Percentiles rank a stretch among this genome's conserved stretches.
Evolutionary conservation across 2,888 invertebrate species (phyloP).

Genomic region (Lampropteryx suffumata): DNA sequence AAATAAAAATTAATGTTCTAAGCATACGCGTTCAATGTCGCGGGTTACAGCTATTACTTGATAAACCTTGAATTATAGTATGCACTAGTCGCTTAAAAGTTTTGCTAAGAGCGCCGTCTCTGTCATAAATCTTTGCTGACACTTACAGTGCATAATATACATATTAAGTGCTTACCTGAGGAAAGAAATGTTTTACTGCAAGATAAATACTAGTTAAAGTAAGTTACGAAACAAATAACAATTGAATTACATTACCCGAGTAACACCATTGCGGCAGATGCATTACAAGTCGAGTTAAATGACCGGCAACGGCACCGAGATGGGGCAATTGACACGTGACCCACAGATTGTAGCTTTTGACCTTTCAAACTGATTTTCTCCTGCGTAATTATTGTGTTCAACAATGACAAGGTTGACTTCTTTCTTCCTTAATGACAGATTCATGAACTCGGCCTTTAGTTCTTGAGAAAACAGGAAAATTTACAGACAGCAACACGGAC

Average conservation of each 20-base stretch:
- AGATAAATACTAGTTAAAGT: background rate
- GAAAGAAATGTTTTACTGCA: background rate
- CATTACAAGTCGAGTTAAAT: slow-evolving; percentile 15
- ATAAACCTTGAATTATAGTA: too few relatives aligned
- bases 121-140: too few relatives aligned
- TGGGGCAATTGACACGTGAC: slow-evolving; percentile 17
- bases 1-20: too few relatives aligned
- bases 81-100: too few relatives aligned
- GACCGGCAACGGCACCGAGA: slow-evolving; percentile 5
- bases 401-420: too few relatives aligned
- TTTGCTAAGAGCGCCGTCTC: too few relatives aligned
- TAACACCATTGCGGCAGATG: slow-evolving; percentile 21
- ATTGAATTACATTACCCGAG: slow-evolving; percentile 13
- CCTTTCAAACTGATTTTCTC: slow-evolving; percentile 29
- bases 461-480: too few relatives aligned
- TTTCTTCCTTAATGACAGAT: background rate
- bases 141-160: too few relatives aligned
- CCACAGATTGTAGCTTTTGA: slow-evolving; percentile 15
- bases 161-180: too few relatives aligned
- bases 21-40: too few relatives aligned
- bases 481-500: too few relatives aligned
- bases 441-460: background rate
- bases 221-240: slow-evolving; percentile 12
- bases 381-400: slow-evolving; percentile 16
- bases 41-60: too few relatives aligned